Evolutionary conservation across 2,797 vertebrate genomes (phyloP), one percentile per base, ranked within the genome.

Genomic region (Sebastes diploproa): DNA sequence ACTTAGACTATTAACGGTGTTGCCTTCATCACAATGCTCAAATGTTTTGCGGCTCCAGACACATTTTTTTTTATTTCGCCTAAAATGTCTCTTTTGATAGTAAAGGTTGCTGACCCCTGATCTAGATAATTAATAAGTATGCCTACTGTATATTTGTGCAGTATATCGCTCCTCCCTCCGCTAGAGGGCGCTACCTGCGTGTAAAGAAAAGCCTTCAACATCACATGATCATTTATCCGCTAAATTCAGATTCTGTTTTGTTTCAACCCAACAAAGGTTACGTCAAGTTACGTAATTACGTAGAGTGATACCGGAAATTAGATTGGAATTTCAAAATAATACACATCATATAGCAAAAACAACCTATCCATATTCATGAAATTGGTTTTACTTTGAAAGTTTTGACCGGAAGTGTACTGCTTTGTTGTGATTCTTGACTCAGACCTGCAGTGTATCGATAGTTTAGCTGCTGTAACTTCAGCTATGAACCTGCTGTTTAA

Each of bases 151-250:
- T 0, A 36, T 25, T 1, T 62, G 30, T 12, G 7, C 22, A 22
- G 20, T 7, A 2, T 63, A 5, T 1, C 29, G 1, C 2, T 50
- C 14, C 5, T 72, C 14, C 16, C 0, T 2, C 5, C 52, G 6
- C 59, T 78, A 66, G 85, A 46, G 64, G 75, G 76, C 69, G 77
- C 80, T 62, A 23, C 16, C 5, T 3, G 1, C 6, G 0, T 0
- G 3, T 1, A 5, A 56, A 5, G 3, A 46, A 12, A 14, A 23
- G 0, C 1, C 6, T 42, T 8, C 16, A 3, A 20, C 2, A 2
- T 82, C 78, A 91, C 79, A 0, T 87, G 75, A 50, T 55, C 34
- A 13, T 23, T 58, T 22, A 70, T 75, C 65, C 74, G 78, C 88
- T 80, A 87, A 89, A 27, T 86, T 87, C 62, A 71, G 34, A 62